Percentiles rank a stretch among this genome's conserved stretches.
These are phyloP conservation scores for Syrista parreyssii DNA, from an alignment of 2,888 invertebrate genomes.

Conservation along the genomic window DNA sequence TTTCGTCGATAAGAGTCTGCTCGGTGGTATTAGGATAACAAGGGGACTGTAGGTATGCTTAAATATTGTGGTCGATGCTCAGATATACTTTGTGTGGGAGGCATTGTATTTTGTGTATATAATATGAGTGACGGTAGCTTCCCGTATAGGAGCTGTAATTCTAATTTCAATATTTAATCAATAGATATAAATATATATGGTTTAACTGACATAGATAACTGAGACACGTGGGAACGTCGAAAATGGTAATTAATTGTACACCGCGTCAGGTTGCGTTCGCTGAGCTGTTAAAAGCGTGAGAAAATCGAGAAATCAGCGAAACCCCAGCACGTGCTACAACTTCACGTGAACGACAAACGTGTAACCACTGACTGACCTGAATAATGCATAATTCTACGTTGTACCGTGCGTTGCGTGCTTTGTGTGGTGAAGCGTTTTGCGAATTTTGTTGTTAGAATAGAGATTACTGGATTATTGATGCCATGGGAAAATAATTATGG, in stretches of 20 bases:
- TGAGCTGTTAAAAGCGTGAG: neutral
- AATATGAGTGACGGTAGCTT: neutral
- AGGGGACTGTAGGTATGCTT: slow-evolving; percentile 26
- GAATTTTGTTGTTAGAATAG: neutral
- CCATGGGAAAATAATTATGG: neutral
- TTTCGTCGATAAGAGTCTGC: slow-evolving; percentile 42
- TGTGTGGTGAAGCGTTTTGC: neutral
- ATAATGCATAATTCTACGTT: neutral
- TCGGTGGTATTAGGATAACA: slow-evolving; percentile 42
- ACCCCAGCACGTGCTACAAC: neutral
- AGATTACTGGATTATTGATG: neutral
- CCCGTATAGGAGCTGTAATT: neutral
- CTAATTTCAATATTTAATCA: neutral
- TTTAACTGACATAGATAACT: neutral
- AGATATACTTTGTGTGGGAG: neutral
- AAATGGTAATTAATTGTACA: neutral
- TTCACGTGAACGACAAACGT: neutral
- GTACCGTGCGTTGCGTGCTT: neutral
- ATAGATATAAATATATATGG: neutral
- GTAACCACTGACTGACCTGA: neutral
- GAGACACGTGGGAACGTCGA: neutral
- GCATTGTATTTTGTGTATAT: neutral
- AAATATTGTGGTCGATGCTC: slow-evolving; percentile 21
- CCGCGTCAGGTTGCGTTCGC: neutral
- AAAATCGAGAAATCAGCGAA: neutral